phyloP scores from a whole-genome alignment of 2,888 invertebrate genomes.

The Actias luna region DNA sequence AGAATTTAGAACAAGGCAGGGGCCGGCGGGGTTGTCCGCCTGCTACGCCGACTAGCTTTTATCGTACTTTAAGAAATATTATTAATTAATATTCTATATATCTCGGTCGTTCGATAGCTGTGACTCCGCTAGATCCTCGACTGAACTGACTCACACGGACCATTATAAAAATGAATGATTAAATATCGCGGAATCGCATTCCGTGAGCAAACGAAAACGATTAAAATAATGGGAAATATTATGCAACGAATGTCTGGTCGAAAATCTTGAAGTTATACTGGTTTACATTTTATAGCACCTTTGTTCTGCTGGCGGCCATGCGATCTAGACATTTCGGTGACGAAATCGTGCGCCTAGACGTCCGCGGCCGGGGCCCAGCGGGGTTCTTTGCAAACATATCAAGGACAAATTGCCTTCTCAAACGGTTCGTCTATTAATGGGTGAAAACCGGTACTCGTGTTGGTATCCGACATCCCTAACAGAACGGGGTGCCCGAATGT shows the following conservation, averaged over 20 bases:
- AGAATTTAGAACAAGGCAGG: slow-evolving; percentile 18
- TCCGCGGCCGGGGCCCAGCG: background rate
- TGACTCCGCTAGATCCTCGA: background rate
- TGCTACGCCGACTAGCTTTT: background rate
- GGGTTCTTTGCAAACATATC: background rate
- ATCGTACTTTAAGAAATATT: background rate
- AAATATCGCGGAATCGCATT: background rate
- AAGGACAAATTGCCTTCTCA: slow-evolving; percentile 2
- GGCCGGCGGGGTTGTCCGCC: slow-evolving; percentile 9
- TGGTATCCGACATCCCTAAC: background rate
- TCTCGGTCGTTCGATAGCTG: background rate
- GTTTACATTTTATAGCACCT: slow-evolving; percentile 7
- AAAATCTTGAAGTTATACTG: background rate
- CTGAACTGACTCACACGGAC: background rate
- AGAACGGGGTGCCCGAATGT: background rate
- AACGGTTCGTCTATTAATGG: slow-evolving; percentile 1
- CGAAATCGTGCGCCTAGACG: slow-evolving; percentile 10
- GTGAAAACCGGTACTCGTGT: background rate
- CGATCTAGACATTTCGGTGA: slow-evolving; percentile 9
- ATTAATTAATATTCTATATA: background rate
- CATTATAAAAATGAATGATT: background rate
- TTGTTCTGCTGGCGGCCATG: slow-evolving; percentile 2
- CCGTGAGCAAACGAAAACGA: slow-evolving; percentile 3
- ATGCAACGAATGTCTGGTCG: background rate
- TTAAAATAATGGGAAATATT: background rate